Base-by-base conservation (phyloP, 2,113 vertebrate genomes). In the Blennius ocellaris region DNA sequence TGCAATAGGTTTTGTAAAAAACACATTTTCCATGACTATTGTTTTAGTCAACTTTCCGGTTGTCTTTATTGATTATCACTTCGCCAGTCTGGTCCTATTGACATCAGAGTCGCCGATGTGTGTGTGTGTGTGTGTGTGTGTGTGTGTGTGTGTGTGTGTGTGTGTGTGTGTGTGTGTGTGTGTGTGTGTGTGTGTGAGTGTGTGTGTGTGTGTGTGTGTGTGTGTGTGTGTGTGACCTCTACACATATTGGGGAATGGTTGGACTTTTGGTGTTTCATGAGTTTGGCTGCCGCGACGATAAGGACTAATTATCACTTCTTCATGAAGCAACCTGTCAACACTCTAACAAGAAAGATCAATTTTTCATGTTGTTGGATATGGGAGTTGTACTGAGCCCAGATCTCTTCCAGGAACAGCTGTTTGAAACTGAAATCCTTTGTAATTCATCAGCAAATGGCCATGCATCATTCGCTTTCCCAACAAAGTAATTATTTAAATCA, bases 201-300 rank as follows among this genome's bases (percentile, higher is more conserved):
- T 30, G 21, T 30, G 4, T 30, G 21, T 30, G 21, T 30, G 21
- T 2, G 4, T 30, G 21, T 30, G 21, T 30, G 21, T 30, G 21
- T 30, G 4, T 30, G 21, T 30, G 21, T 30, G 21, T 2, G 4
- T 30, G 21, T 30, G 21, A 30, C 21, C 21, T 30, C 21, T 30
- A 4, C 21, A 30, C 21, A 30, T 4, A 79, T 81, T 55, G 76
- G 58, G 68, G 70, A 68, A 30, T 58, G 41, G 81, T 68, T 68
- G 80, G 63, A 47, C 40, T 58, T 63, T 83, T 69, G 81, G 51
- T 55, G 17, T 36, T 60, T 14, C 16, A 37, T 73, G 15, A 17
- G 45, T 36, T 51, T 51, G 8, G 12, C 72, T 70, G 61, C 37
- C 7, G 55, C 49, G 73, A 53, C 17, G 44, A 78, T 70, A 52